Conservation (phyloP, 2,113 vertebrate species). For the Rhinichthys klamathensis region DNA sequence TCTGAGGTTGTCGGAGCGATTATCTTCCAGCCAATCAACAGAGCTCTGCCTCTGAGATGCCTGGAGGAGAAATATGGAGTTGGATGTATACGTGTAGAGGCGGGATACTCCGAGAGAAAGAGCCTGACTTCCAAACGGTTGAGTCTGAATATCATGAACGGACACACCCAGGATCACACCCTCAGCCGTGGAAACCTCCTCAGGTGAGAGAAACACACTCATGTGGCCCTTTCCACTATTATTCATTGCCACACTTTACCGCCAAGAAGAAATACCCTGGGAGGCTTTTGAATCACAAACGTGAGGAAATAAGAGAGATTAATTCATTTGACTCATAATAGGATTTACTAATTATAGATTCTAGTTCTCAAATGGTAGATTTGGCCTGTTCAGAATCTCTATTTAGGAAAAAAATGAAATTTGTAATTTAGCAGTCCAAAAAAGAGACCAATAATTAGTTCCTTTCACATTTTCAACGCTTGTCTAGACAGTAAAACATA, state of each 20-base stretch:
- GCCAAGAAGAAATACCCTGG: slow-evolving; percentile 32
- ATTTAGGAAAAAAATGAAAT: neutral
- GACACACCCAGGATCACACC: slow-evolving; percentile 75
- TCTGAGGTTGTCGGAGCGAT: slow-evolving; percentile 92
- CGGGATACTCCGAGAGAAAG: slow-evolving; percentile 72
- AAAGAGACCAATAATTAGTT: neutral
- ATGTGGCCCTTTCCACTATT: neutral
- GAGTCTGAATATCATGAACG: slow-evolving; percentile 84
- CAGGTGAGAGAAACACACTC: slow-evolving; percentile 75
- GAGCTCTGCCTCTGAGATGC: slow-evolving; percentile 87
- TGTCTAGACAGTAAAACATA: neutral
- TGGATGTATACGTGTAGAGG: slow-evolving; percentile 65
- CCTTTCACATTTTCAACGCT: neutral
- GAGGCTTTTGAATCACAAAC: neutral
- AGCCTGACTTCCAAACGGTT: slow-evolving; percentile 79
- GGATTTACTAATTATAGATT: neutral
- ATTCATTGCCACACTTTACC: neutral
- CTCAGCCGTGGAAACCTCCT: slow-evolving; percentile 79
- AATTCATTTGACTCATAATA: neutral
- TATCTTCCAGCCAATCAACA: slow-evolving; percentile 95
- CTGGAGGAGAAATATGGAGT: slow-evolving; percentile 89
- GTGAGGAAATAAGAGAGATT: neutral
- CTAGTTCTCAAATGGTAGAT: neutral
- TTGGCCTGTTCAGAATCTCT: neutral
- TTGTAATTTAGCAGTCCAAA: neutral